Conservation (phyloP, 2,113 vertebrate genomes). For the Microtus oregoni region DNA sequence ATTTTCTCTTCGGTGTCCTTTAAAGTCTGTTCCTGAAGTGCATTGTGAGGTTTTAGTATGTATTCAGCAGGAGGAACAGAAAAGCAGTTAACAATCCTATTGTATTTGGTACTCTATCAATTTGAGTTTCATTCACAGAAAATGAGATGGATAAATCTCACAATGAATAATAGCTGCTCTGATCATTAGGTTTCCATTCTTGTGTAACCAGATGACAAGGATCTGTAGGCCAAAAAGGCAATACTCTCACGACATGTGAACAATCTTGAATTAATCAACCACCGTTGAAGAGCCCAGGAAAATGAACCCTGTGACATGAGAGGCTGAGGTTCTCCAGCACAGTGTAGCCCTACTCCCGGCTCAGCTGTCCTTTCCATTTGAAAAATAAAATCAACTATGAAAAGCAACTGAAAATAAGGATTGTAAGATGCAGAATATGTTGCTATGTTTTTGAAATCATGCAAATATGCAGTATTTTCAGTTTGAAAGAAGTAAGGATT, state of each 20-base stretch:
- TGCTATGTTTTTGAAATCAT: not conserved
- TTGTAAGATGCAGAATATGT: not conserved
- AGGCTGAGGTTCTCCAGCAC: not conserved
- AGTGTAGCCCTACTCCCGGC: not conserved
- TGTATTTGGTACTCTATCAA: constrained; percentile 71
- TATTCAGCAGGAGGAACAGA: constrained; percentile 77
- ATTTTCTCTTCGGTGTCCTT: constrained; percentile 80
- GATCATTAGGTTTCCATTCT: constrained; percentile 66
- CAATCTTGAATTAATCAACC: constrained; percentile 64
- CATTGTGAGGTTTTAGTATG: constrained; percentile 66
- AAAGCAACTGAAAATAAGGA: constrained; percentile 34
- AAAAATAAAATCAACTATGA: constrained; percentile 23
- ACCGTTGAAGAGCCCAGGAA: constrained; percentile 18
- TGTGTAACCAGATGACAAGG: constrained; percentile 77
- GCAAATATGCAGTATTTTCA: not conserved
- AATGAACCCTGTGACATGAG: not conserved
- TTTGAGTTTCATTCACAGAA: constrained; percentile 78
- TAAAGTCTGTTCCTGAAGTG: constrained; percentile 74
- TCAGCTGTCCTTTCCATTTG: constrained; percentile 25
- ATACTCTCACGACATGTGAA: constrained; percentile 63
- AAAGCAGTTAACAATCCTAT: constrained; percentile 78
- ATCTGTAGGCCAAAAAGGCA: constrained; percentile 69
- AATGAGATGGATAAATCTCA: constrained; percentile 68
- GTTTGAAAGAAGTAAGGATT: not conserved
- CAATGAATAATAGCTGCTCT: constrained; percentile 71